Conservation (phyloP, 2,797 vertebrate genomes). For the Leucoraja ocellata region DNA sequence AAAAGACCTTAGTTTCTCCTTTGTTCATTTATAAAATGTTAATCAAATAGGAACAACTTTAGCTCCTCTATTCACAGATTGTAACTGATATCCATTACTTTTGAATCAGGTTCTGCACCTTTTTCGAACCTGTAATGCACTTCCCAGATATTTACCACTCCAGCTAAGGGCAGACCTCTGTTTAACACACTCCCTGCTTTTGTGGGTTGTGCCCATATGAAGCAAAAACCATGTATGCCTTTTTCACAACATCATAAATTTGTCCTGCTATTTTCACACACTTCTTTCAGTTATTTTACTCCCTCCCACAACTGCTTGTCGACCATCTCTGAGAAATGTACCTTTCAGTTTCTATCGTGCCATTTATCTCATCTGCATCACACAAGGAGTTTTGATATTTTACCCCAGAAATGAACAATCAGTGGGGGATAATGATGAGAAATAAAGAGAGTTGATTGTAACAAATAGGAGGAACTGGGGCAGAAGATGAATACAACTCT, state of each 20-base stretch:
- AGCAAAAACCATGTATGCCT: not conserved
- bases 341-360: too few species aligned
- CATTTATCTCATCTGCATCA: too few species aligned
- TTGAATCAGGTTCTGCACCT: not conserved
- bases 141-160: not conserved
- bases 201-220: not conserved
- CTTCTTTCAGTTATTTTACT: too few species aligned
- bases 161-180: not conserved
- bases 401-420: too few species aligned
- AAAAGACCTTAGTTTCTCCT: not conserved
- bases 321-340: too few species aligned
- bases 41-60: not conserved
- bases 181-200: not conserved
- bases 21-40: not conserved
- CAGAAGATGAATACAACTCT: too few species aligned
- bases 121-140: not conserved
- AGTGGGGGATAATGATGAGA: too few species aligned
- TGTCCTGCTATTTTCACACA: not conserved
- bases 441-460: too few species aligned
- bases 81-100: not conserved
- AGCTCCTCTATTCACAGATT: not conserved
- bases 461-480: too few species aligned
- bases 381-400: too few species aligned
- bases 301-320: not conserved
- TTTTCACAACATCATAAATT: not conserved